Evolutionary conservation across 2,888 invertebrate species (phyloP).

Genomic region (Rhaphigaster nebulosa): DNA sequence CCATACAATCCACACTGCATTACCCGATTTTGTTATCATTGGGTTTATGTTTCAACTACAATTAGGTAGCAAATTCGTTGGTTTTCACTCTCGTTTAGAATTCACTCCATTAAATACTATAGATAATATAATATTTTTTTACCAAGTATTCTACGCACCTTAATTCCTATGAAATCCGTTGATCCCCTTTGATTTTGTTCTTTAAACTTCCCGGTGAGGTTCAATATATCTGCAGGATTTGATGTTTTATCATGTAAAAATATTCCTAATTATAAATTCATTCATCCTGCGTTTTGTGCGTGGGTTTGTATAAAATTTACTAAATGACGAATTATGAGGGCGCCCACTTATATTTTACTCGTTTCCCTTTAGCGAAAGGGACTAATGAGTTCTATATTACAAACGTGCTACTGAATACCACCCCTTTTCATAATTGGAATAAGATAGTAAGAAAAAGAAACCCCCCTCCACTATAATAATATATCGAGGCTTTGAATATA

Average conservation of each 20-base stretch:
- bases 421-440: conserved; percentile 7
- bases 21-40: too few species aligned
- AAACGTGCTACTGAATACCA: not conserved
- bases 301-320: not conserved
- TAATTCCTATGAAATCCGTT: too few species aligned
- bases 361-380: not conserved
- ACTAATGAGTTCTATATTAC: conserved; percentile 27
- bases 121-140: too few species aligned
- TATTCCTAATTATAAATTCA: not conserved
- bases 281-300: not conserved
- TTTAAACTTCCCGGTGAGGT: too few species aligned
- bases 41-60: too few species aligned
- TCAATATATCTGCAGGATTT: not conserved
- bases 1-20: too few species aligned
- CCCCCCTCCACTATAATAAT: not conserved
- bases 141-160: too few species aligned
- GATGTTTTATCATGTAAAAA: not conserved
- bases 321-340: not conserved
- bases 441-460: conserved; percentile 16
- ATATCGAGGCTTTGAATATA: conserved; percentile 51
- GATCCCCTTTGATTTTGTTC: too few species aligned
- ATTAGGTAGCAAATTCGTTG: too few species aligned
- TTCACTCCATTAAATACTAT: too few species aligned
- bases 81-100: too few species aligned
- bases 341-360: not conserved